Evolutionary conservation across 1,140 invertebrate genomes (phyloP).

Genomic region (Oryzaephilus surinamensis): DNA sequence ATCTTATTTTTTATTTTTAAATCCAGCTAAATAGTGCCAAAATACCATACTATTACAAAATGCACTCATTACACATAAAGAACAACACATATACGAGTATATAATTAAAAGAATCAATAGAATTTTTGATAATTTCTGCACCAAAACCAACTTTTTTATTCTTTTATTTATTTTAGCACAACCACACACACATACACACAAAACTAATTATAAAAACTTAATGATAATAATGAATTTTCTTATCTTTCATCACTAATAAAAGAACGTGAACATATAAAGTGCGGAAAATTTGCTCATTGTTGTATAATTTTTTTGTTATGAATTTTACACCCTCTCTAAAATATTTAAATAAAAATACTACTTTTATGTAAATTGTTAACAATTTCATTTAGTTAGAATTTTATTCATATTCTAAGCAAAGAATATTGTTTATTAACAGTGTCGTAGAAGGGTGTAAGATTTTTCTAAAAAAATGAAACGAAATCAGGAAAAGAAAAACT

Average conservation of each 20-base stretch:
- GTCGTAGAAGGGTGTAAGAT: conserved; percentile 12
- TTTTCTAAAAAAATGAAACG: too few species aligned
- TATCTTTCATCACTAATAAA: too few species aligned
- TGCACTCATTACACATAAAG: too few species aligned
- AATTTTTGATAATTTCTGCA: too few species aligned
- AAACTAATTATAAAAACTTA: conserved; percentile 10
- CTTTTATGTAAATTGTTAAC: conserved; percentile 8
- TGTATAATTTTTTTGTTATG: conserved; percentile 26
- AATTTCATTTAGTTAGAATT: conserved; percentile 8
- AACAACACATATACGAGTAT: too few species aligned
- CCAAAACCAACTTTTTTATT: too few species aligned
- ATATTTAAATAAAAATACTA: conserved; percentile 8
- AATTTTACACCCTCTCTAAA: conserved; percentile 15
- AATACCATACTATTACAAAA: too few species aligned
- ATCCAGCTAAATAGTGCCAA: too few species aligned
- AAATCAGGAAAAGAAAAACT: conserved; percentile 15
- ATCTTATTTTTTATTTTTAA: too few species aligned
- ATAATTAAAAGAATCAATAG: too few species aligned
- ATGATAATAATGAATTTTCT: too few species aligned
- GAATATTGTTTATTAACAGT: too few species aligned
- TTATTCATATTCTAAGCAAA: neutral
- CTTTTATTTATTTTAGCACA: conserved; percentile 14
- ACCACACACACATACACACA: conserved; percentile 12
- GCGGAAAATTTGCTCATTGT: conserved; percentile 26
- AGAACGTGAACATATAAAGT: neutral